phyloP scores from a whole-genome alignment of 2,888 invertebrate genomes.

The Meiosimyza decipiens region DNA sequence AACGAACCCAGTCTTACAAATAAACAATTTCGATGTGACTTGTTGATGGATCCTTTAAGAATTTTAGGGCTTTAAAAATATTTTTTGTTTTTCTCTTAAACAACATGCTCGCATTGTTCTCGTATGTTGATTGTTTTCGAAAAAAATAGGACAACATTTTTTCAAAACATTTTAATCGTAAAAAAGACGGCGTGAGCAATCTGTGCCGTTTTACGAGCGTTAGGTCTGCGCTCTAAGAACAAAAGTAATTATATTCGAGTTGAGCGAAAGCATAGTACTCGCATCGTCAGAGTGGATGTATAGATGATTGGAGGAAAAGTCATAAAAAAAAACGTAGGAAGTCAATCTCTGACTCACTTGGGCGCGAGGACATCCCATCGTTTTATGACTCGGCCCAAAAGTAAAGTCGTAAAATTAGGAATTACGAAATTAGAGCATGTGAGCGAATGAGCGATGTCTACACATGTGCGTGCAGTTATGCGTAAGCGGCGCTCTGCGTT shows the following conservation, averaged over 20 bases:
- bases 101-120: background rate
- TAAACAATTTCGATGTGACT: background rate
- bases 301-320: background rate
- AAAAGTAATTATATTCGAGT: constrained; percentile 27
- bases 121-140: background rate
- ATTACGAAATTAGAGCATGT: constrained; percentile 21
- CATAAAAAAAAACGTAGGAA: constrained; percentile 23
- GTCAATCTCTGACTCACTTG: constrained; percentile 12
- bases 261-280: background rate
- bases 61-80: constrained; percentile 23
- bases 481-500: background rate
- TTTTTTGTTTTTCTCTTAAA: background rate
- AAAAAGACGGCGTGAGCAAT: constrained; percentile 11
- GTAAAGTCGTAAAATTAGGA: constrained; percentile 28
- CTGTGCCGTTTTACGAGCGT: constrained; percentile 19
- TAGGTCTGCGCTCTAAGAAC: background rate
- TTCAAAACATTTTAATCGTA: constrained; percentile 32
- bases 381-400: constrained; percentile 25
- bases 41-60: constrained; percentile 13
- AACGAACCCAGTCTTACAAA: too few species aligned
- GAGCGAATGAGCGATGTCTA: background rate
- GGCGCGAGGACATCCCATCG: constrained; percentile 37
- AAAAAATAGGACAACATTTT: background rate
- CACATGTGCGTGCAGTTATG: background rate
- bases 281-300: background rate